Evolutionary conservation across 2,888 invertebrate genomes (phyloP).

Genomic region (Caenorhabditis afra): DNA sequence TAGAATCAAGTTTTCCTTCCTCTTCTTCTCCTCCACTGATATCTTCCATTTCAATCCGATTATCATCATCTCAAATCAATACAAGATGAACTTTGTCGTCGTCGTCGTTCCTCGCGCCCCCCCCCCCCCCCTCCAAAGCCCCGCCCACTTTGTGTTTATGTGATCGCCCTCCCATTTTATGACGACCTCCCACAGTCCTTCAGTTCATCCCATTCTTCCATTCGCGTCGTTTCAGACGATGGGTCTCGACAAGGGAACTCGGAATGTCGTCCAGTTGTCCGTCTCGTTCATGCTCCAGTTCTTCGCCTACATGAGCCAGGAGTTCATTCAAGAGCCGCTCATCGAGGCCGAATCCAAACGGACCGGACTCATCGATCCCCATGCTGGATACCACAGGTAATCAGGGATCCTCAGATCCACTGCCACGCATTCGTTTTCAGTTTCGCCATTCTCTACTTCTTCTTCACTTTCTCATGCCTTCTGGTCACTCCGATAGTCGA

Average conservation of each 20-base stretch:
- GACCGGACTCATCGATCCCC: constrained; percentile 36
- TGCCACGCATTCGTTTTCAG: constrained; percentile 28
- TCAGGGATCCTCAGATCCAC: no score
- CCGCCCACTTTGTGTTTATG: no score
- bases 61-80: no score
- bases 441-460: constrained; percentile 57
- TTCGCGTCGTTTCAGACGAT: constrained; percentile 12
- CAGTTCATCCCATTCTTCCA: background rate
- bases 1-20: no score
- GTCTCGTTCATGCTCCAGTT: constrained; percentile 54
- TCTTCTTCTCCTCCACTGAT: background rate
- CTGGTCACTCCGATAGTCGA: constrained; percentile 53
- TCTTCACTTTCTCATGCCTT: constrained; percentile 56
- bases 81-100: background rate
- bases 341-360: constrained; percentile 38
- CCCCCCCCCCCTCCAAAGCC: no score
- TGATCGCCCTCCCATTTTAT: no score
- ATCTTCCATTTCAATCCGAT: background rate
- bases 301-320: constrained; percentile 59
- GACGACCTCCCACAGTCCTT: background rate
- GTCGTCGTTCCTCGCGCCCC: no score
- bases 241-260: constrained; percentile 32
- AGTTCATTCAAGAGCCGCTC: constrained; percentile 58
- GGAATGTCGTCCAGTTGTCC: constrained; percentile 43
- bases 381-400: constrained; percentile 60